A percentile compares a stretch with the other conserved stretches of the same genome.
Conservation (phyloP, 2,888 invertebrate species). For the Anthoptus insignis region DNA sequence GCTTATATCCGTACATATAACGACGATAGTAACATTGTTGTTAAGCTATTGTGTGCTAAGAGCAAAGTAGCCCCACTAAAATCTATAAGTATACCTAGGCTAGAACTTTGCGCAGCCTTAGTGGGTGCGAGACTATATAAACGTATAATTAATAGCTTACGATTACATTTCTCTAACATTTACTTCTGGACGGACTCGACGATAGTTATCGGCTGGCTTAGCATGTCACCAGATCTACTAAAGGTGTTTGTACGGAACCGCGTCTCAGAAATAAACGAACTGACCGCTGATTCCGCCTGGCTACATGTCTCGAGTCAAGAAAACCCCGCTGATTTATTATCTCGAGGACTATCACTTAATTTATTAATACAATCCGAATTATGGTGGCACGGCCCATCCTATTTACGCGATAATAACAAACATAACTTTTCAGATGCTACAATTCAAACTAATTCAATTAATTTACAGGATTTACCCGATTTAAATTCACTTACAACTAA, state of each 20-base stretch:
- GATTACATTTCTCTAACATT: constrained; percentile 9
- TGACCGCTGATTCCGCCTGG: constrained; percentile 18
- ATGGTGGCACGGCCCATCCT: constrained; percentile 31
- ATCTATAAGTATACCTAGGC: constrained; percentile 12
- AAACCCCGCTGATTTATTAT: constrained; percentile 27
- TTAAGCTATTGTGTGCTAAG: constrained; percentile 25
- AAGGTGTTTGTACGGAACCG: constrained; percentile 22
- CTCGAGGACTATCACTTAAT: constrained; percentile 25
- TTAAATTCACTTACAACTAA: not conserved
- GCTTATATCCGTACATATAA: constrained; percentile 29
- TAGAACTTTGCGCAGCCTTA: not conserved
- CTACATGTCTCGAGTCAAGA: constrained; percentile 15
- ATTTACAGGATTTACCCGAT: constrained; percentile 1
- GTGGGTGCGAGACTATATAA: constrained; percentile 32
- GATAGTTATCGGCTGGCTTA: constrained; percentile 10
- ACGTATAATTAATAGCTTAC: constrained; percentile 31
- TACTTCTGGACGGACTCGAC: constrained; percentile 13
- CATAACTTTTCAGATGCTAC: not conserved
- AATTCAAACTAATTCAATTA: not conserved
- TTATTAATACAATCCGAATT: constrained; percentile 11
- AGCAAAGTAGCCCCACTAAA: constrained; percentile 27
- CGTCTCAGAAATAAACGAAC: constrained; percentile 28
- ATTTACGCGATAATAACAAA: constrained; percentile 2
- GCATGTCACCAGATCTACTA: not conserved
- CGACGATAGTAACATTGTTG: not conserved